Evolutionary conservation across 2,797 vertebrate genomes (phyloP), one percentile per base, ranked within the genome.

Genomic region (Hafferia zeledoni): DNA sequence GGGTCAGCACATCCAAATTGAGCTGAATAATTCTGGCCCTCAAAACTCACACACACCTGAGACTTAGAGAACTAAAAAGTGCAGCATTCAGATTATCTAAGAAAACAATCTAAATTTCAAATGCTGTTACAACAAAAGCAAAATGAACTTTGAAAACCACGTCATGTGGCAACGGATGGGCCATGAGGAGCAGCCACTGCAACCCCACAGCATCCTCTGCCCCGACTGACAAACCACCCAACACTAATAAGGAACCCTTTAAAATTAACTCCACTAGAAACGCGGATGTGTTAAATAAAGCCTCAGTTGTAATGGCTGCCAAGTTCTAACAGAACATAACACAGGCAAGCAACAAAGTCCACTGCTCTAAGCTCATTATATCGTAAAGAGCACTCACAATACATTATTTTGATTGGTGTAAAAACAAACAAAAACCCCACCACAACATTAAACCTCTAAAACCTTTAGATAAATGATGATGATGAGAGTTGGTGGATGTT

Each of bases 321-420:
- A 95, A 97, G 83, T 79, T 88, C 87, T 79, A 93, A 94, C 80
- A 91, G 59, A 93, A 96, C 1, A 0, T 33, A 92, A 81, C 11
- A 72, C 72, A 93, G n/a, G 70, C 69, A 31, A 83, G 72, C 93
- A 90, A 76, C 79, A 71, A 92, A 91, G 91, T 91, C 90, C 87
- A 70, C 9, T 70, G 87, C 87, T 78, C 39, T 95, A 92, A 95
- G 89, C 94, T 95, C 84, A 88, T 91, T 95, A 88, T 8, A 89
- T 44, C 25, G 65, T 52, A 89, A 85, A 96, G 65, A 87, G 90
- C 82, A 87, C 94, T 93, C 82, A 87, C 79, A 93, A 89, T 81
- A 57, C 92, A 87, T 95, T 95, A 95, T 89, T 96, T 71, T 94
- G 82, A 95, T 83, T 96, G 87, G 91, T 81, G 67, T 78, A 95